Conservation (phyloP, 2,797 vertebrate species). For the Phrynocephalus guinanensis region DNA sequence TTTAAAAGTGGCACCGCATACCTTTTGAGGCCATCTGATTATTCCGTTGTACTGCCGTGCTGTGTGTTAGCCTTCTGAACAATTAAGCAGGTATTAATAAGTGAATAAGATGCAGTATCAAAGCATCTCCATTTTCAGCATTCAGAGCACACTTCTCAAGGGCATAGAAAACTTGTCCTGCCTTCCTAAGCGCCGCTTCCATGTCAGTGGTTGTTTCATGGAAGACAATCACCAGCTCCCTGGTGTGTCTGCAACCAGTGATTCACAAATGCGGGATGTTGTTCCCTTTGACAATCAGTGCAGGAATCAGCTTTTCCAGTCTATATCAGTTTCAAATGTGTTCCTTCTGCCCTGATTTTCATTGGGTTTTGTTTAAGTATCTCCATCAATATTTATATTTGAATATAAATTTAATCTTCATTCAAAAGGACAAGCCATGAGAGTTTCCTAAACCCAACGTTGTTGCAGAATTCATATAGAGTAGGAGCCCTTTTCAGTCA, state of each 20-base stretch:
- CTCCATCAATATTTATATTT: neutral
- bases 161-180: neutral
- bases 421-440: too few relatives aligned
- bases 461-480: too few relatives aligned
- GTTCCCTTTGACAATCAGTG: neutral
- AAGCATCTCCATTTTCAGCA: conserved; percentile 19
- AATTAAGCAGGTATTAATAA: conserved; percentile 27
- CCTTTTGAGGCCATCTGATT: conserved; percentile 37
- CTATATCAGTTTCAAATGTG: neutral
- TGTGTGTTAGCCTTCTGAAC: conserved; percentile 29
- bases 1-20: conserved; percentile 47
- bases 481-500: too few relatives aligned
- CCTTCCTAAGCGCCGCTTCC: neutral
- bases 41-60: conserved; percentile 44
- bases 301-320: neutral
- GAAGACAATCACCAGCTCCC: neutral
- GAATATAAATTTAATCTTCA: neutral
- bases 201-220: neutral
- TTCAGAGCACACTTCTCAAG: conserved; percentile 33
- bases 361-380: neutral
- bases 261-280: neutral
- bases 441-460: too few relatives aligned
- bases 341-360: neutral
- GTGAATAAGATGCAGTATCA: conserved; percentile 28
- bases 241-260: neutral